These are phyloP conservation scores for Nasonia vitripennis DNA, from an alignment of 1,140 invertebrate species.

Conservation along the genomic window DNA sequence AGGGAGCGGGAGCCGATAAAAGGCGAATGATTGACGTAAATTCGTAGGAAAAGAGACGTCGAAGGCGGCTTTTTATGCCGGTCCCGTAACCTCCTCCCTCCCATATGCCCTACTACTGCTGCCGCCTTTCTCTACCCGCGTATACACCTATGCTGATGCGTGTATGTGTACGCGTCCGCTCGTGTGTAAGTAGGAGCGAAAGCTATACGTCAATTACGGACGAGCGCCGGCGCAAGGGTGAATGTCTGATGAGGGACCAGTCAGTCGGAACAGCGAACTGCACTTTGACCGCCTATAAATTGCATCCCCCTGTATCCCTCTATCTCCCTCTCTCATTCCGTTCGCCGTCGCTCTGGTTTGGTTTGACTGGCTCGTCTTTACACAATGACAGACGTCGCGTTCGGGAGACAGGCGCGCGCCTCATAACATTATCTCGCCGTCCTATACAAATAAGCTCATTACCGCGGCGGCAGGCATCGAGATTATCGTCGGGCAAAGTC, in stretches of 20 bases:
- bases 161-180: background rate
- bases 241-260: slow-evolving; percentile 68
- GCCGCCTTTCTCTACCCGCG: background rate
- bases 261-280: slow-evolving; percentile 67
- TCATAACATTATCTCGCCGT: background rate
- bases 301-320: slow-evolving; percentile 46
- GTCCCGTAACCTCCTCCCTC: background rate
- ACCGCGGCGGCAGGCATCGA: background rate
- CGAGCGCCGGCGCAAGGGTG: slow-evolving; percentile 57
- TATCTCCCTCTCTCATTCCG: background rate
- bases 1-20: slow-evolving; percentile 19
- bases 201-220: slow-evolving; percentile 67
- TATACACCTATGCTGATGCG: background rate
- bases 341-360: background rate
- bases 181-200: background rate
- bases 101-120: background rate
- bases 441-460: background rate
- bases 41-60: slow-evolving; percentile 12
- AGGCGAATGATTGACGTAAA: slow-evolving; percentile 40
- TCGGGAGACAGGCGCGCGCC: too few species aligned
- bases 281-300: slow-evolving; percentile 69
- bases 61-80: background rate
- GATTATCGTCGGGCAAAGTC: background rate
- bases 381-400: background rate
- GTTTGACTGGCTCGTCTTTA: background rate